A percentile compares a stretch with the other conserved stretches of the same genome.
phyloP scores from a whole-genome alignment of 1,140 invertebrate genomes.

The Samia ricini region DNA sequence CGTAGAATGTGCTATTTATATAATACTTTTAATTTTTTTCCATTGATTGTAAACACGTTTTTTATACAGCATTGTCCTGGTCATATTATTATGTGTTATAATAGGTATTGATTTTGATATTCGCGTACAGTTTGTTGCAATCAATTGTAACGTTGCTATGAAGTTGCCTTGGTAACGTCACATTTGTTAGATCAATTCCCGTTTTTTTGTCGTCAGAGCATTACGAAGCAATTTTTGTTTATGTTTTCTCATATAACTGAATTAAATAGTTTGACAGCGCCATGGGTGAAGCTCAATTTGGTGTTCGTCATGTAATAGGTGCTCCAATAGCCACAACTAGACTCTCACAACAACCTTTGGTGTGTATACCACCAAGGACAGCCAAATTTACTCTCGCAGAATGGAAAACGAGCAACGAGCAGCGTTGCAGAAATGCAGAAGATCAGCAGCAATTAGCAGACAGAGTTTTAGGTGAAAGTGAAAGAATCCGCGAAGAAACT shows the following conservation, averaged over 20 bases:
- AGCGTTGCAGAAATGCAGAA: conserved; percentile 81
- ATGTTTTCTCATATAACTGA: neutral
- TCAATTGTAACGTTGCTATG: neutral
- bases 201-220: neutral
- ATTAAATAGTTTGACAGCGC: neutral
- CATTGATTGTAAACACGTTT: no score
- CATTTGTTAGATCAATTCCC: conserved; percentile 6
- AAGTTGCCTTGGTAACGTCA: conserved; percentile 12
- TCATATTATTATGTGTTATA: no score
- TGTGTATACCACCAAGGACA: conserved; percentile 77
- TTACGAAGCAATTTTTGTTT: neutral
- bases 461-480: conserved; percentile 81
- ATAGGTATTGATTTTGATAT: neutral
- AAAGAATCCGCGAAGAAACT: conserved; percentile 81
- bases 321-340: conserved; percentile 58
- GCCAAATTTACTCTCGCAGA: conserved; percentile 83
- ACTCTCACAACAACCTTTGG: conserved; percentile 64
- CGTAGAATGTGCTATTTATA: neutral
- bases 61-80: neutral
- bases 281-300: conserved; percentile 64
- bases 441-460: conserved; percentile 87
- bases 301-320: conserved; percentile 57
- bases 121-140: neutral
- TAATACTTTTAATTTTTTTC: neutral
- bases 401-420: conserved; percentile 84